Conservation (phyloP, 2,888 invertebrate species). For the Epinotia ramella region DNA sequence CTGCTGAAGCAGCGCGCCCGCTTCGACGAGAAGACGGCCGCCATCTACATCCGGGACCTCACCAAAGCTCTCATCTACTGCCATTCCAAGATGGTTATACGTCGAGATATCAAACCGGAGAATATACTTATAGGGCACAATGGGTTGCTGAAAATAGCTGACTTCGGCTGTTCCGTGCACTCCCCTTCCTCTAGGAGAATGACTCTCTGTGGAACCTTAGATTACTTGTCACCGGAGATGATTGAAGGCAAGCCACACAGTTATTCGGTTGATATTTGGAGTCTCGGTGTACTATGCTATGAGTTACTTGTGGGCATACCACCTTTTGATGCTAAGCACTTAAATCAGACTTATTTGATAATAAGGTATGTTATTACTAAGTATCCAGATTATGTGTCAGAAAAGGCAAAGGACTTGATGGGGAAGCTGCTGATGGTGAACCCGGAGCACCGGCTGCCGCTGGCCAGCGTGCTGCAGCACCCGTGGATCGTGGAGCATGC, state of each 20-base stretch:
- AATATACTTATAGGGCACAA: slow-evolving; percentile 94
- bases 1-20: slow-evolving; percentile 89
- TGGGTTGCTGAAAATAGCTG: slow-evolving; percentile 97
- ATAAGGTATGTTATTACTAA: slow-evolving; percentile 90
- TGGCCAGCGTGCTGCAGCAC: slow-evolving; percentile 91
- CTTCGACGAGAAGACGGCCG: slow-evolving; percentile 92
- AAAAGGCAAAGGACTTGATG: slow-evolving; percentile 92
- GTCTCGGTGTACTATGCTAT: slow-evolving; percentile 97
- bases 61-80: slow-evolving; percentile 95
- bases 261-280: slow-evolving; percentile 97
- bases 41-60: slow-evolving; percentile 93
- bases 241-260: slow-evolving; percentile 94
- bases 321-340: slow-evolving; percentile 93
- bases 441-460: slow-evolving; percentile 89
- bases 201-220: slow-evolving; percentile 97
- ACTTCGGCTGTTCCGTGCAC: slow-evolving; percentile 99
- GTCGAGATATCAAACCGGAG: slow-evolving; percentile 98
- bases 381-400: slow-evolving; percentile 89
- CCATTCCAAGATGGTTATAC: slow-evolving; percentile 96
- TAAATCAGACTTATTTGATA: slow-evolving; percentile 91
- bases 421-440: slow-evolving; percentile 91
- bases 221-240: slow-evolving; percentile 99
- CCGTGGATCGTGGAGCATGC: slow-evolving; percentile 90
- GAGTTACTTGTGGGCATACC: slow-evolving; percentile 97
- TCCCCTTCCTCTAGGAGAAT: slow-evolving; percentile 95